Base-by-base conservation (phyloP, 2,888 invertebrate genomes). In the Hedya salicella region DNA sequence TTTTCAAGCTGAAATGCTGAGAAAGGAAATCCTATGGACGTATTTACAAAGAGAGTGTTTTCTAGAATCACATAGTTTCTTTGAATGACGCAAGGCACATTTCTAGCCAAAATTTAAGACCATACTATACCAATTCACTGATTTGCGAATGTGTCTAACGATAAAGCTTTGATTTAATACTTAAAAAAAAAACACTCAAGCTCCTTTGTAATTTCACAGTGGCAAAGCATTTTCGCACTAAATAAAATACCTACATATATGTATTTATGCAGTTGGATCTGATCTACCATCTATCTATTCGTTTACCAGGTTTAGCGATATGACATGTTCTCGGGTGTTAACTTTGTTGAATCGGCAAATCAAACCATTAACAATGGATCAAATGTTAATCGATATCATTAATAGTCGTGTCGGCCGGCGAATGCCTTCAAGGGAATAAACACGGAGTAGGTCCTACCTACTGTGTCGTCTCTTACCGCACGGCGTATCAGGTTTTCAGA, bases 361-460 rank as follows among this genome's bases (percentile, higher is more conserved):
- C 42, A 25, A 42, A 21, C 25, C 17, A 60, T 60, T 48, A 49
- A 40, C 49, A 16, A 60, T 14, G 60, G 60, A 40, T 60, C 39
- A 49, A 39, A 21, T 60, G 21, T 21, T 49, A 19, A 54, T 57
- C 19, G 46, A 16, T 36, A 48, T 32, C 32, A 59, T 59, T 59
- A 46, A 46, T 59, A 32, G 42, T 46, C 44, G 11, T 19, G 57
- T 44, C 32, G 36, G 19, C 17, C 32, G 16, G 19, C 21, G 14
- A 25, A 14, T 3, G 14, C 36, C 36, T 21, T 46, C 32, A 16
- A 46, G 19, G 32, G 57, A 48, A 59, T 36, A 32, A 48, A 36
- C 44, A 46, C 57, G 32, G 30, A 40, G 54, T 5, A 16, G 13
- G 40, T 42, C 44, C 44, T 56, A 13, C 16, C 11, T 5, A 48